Evolutionary conservation across 1,140 invertebrate species (phyloP).

Genomic region (Cydia amplana): DNA sequence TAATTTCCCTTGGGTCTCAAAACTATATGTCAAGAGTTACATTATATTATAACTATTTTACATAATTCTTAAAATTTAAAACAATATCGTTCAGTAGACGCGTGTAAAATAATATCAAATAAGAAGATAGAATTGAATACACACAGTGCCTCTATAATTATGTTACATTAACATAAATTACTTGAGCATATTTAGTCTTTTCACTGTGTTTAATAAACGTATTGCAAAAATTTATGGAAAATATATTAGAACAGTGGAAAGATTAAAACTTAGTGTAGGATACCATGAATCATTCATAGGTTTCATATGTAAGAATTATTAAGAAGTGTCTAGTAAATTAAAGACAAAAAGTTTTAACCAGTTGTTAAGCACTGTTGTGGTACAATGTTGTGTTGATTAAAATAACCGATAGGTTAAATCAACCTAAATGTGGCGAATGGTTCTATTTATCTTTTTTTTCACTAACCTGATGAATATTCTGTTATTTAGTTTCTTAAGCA

Average conservation of each 20-base stretch:
- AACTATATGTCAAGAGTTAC: constrained; percentile 37
- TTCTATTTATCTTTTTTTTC: background rate
- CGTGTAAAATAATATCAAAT: constrained; percentile 63
- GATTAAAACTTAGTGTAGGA: constrained; percentile 70
- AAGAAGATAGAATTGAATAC: constrained; percentile 74
- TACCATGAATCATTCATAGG: constrained; percentile 66
- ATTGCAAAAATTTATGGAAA: constrained; percentile 38
- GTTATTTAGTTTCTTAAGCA: constrained; percentile 31
- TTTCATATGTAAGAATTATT: constrained; percentile 74
- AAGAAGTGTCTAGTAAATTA: constrained; percentile 55
- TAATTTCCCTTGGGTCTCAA: constrained; percentile 6
- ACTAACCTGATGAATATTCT: constrained; percentile 12
- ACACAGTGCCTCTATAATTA: constrained; percentile 81
- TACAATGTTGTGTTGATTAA: constrained; percentile 48
- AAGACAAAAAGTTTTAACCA: constrained; percentile 39
- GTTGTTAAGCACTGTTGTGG: constrained; percentile 51
- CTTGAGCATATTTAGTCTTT: constrained; percentile 76
- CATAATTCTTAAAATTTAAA: constrained; percentile 41
- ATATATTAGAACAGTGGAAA: constrained; percentile 54
- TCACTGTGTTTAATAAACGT: constrained; percentile 53
- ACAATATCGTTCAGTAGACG: constrained; percentile 45
- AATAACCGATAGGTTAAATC: constrained; percentile 10
- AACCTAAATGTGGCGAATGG: constrained; percentile 22
- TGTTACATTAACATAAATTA: constrained; percentile 81
- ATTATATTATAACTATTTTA: constrained; percentile 52